Conservation (phyloP, 2,888 invertebrate species). For the Apantesis nais region DNA sequence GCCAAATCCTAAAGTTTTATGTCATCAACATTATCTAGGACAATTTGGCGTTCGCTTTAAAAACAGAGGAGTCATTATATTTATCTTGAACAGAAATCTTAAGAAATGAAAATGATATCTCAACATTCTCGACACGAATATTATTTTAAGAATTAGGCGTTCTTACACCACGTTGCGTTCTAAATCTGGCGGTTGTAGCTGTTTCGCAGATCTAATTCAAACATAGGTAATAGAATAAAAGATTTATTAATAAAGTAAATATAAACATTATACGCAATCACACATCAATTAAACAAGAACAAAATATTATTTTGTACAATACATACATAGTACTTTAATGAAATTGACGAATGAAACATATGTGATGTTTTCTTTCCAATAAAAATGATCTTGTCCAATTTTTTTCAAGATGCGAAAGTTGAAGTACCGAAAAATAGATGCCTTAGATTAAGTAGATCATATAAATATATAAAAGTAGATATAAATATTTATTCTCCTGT, state of each 20-base stretch:
- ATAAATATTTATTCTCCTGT: conserved; percentile 91
- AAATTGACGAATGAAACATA: conserved; percentile 63
- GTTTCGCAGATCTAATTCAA: conserved; percentile 37
- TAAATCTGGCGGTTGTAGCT: conserved; percentile 38
- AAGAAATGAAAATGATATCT: conserved; percentile 63
- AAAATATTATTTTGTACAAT: conserved; percentile 81
- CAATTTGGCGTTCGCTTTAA: conserved; percentile 79
- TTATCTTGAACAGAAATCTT: conserved; percentile 71
- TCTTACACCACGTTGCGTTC: conserved; percentile 47
- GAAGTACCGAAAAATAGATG: conserved; percentile 74
- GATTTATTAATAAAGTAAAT: conserved; percentile 83
- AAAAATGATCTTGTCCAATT: conserved; percentile 66
- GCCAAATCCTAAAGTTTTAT: conserved; percentile 76
- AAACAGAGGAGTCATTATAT: conserved; percentile 76
- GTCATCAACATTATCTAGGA: conserved; percentile 81
- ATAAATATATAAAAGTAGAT: conserved; percentile 70
- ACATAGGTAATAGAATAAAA: conserved; percentile 75
- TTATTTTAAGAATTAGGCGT: conserved; percentile 59
- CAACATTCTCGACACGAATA: conserved; percentile 54
- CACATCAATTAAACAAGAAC: conserved; percentile 80
- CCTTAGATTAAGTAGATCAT: conserved; percentile 70
- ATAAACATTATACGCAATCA: conserved; percentile 82
- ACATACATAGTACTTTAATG: conserved; percentile 77
- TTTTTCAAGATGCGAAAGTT: conserved; percentile 75
- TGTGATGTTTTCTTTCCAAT: conserved; percentile 53